A percentile compares a stretch with the other conserved stretches of the same genome.
Conservation (phyloP, 2,797 vertebrate genomes). For the Orientallactaga sibirica region DNA sequence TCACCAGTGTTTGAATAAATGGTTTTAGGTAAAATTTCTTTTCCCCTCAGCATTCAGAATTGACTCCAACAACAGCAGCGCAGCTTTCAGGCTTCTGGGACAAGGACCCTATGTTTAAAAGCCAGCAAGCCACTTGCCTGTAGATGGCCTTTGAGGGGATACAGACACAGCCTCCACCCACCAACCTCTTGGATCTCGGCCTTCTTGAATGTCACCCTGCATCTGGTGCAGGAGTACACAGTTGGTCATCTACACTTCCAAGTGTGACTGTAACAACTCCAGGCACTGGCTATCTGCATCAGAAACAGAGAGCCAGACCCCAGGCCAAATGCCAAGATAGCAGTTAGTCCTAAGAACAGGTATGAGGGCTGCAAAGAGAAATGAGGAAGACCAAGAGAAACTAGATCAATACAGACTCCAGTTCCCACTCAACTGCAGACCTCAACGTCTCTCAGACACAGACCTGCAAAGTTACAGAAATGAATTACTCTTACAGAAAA, state of each 20-base stretch:
- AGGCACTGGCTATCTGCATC: background rate
- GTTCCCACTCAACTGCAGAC: background rate
- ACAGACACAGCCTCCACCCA: background rate
- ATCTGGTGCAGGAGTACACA: background rate
- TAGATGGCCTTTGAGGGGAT: background rate
- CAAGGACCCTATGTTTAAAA: background rate
- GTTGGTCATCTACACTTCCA: background rate
- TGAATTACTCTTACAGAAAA: background rate
- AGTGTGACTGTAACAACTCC: background rate
- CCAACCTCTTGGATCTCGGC: background rate
- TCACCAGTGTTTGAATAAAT: background rate
- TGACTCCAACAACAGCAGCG: background rate
- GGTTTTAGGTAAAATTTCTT: background rate
- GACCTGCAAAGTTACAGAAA: background rate
- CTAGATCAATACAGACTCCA: rapidly evolving
- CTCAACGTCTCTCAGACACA: background rate
- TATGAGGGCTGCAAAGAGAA: background rate
- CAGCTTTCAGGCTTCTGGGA: background rate
- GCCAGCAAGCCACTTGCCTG: background rate
- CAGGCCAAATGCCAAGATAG: background rate
- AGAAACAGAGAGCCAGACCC: background rate
- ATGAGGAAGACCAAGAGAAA: background rate
- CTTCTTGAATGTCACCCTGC: background rate
- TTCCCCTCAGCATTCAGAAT: background rate
- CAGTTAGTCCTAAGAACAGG: background rate